These are phyloP conservation scores for Luperina testacea DNA, from an alignment of 2,888 invertebrate genomes.

Conservation along the genomic window DNA sequence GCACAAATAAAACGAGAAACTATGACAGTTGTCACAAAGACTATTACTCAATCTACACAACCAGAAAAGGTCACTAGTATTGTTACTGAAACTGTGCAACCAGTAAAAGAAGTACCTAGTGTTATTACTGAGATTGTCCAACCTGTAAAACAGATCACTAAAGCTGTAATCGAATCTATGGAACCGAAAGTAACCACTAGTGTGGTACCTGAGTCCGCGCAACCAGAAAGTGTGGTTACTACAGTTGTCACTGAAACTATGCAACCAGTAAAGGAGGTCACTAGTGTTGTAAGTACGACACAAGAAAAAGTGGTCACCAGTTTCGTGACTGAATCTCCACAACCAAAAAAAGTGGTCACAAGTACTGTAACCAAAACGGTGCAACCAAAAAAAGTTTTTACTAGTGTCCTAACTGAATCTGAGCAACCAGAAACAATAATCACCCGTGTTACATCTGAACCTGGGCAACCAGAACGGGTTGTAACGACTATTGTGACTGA, in stretches of 20 bases:
- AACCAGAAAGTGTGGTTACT: slow-evolving; percentile 28
- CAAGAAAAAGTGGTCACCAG: slow-evolving; percentile 55
- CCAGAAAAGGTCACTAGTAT: slow-evolving; percentile 45
- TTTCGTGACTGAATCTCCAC: neutral
- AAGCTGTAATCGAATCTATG: slow-evolving; percentile 18
- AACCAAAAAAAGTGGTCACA: slow-evolving; percentile 49
- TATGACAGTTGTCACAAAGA: slow-evolving; percentile 43
- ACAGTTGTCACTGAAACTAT: slow-evolving; percentile 33
- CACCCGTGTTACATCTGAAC: slow-evolving; percentile 17
- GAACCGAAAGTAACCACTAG: neutral
- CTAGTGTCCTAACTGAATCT: slow-evolving; percentile 10
- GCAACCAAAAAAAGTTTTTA: slow-evolving; percentile 22
- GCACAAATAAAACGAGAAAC: slow-evolving; percentile 82
- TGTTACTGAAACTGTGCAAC: slow-evolving; percentile 30
- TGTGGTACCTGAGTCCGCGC: neutral
- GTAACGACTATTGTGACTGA: slow-evolving; percentile 46
- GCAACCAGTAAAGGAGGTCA: slow-evolving; percentile 47
- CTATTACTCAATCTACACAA: slow-evolving; percentile 28
- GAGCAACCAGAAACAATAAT: slow-evolving; percentile 25
- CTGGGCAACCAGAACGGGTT: slow-evolving; percentile 33
- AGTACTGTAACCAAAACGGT: slow-evolving; percentile 10
- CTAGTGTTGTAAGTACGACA: slow-evolving; percentile 1
- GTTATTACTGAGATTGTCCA: slow-evolving; percentile 11
- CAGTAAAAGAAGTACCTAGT: slow-evolving; percentile 54
- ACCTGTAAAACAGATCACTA: slow-evolving; percentile 20